phyloP scores from a whole-genome alignment of 2,888 invertebrate genomes.

The Willowsia nigromaculata region DNA sequence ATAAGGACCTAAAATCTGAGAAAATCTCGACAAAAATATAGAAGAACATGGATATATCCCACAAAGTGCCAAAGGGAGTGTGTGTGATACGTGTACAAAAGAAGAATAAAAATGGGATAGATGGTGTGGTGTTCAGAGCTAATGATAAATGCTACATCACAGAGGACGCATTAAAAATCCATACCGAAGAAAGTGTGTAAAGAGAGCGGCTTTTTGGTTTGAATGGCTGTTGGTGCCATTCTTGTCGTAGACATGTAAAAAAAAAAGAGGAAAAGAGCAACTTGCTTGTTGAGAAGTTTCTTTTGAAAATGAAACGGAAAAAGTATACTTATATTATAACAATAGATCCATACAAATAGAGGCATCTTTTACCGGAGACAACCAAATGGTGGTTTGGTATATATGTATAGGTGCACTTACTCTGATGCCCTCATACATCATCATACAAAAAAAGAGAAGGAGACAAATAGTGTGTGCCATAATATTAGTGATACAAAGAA shows the following conservation, averaged over 20 bases:
- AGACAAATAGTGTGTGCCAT: neutral
- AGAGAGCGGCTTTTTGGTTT: neutral
- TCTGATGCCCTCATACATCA: neutral
- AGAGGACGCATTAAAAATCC: neutral
- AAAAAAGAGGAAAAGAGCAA: neutral
- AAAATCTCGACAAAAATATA: neutral
- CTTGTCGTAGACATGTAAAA: neutral
- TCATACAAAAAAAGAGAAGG: neutral
- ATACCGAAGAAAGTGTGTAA: neutral
- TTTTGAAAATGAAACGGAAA: neutral
- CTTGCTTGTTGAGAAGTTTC: neutral
- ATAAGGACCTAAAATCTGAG: too few species aligned
- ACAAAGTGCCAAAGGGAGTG: neutral
- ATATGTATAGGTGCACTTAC: neutral
- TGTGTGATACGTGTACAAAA: neutral
- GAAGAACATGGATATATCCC: neutral
- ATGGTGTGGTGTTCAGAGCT: neutral
- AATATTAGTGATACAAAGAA: neutral
- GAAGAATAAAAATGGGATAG: neutral
- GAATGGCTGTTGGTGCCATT: neutral
- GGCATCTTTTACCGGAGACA: neutral
- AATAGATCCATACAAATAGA: neutral
- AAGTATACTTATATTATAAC: neutral
- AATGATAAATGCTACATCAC: constrained; percentile 10
- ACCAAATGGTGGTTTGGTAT: neutral